These are phyloP conservation scores for Marcusenius ussheri DNA, from an alignment of 2,113 vertebrate species.

Conservation along the genomic window DNA sequence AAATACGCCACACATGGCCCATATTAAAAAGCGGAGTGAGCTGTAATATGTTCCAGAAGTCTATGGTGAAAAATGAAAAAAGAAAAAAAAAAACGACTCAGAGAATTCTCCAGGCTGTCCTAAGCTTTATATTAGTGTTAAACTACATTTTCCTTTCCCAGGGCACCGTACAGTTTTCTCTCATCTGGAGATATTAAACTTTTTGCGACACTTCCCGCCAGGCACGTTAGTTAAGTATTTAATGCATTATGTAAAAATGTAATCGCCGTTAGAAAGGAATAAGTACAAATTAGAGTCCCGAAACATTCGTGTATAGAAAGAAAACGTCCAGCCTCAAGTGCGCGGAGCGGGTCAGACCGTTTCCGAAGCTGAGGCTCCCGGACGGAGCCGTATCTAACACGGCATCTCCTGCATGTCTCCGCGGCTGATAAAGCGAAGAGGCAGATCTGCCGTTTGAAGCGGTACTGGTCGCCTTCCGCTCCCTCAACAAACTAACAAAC, in stretches of 20 bases:
- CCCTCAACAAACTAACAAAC: conserved; percentile 1
- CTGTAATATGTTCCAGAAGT: conserved; percentile 1
- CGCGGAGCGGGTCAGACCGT: not conserved
- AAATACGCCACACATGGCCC: conserved; percentile 17
- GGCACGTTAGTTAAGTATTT: not conserved
- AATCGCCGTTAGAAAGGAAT: not conserved
- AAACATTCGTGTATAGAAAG: not conserved
- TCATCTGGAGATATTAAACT: not conserved
- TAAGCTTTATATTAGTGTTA: not conserved
- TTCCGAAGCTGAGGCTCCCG: not conserved
- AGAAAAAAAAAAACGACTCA: not conserved
- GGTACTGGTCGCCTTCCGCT: conserved; percentile 3
- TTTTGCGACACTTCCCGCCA: not conserved
- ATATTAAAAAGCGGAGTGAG: not conserved
- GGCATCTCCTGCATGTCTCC: not conserved
- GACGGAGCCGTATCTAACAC: not conserved
- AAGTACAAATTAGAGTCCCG: not conserved
- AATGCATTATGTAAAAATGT: not conserved
- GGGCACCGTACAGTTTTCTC: not conserved
- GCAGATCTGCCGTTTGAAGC: not conserved
- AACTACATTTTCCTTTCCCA: not conserved
- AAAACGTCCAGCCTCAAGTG: not conserved
- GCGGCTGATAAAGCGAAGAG: conserved; percentile 45
- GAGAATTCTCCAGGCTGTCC: not conserved
- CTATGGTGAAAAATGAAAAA: not conserved